Evolutionary conservation across 2,888 invertebrate genomes (phyloP), one percentile per base, ranked within the genome.

Genomic region (Stratiomys singularior): DNA sequence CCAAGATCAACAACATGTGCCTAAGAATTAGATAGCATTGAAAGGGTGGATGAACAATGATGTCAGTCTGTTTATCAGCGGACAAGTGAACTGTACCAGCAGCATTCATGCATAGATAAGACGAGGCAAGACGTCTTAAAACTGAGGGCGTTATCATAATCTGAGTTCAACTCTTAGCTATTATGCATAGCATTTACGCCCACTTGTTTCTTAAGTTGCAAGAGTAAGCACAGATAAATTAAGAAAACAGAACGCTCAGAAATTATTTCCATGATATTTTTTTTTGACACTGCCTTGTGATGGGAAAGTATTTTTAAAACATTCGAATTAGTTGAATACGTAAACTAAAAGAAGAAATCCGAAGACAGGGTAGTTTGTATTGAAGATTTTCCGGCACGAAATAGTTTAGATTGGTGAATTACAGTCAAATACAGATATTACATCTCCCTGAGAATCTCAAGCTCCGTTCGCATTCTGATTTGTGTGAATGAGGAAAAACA

Each of bases 171-270:
- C 18, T 13, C 5, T 13, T 47, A 25, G 18, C 1, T 3, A 21
- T 1, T 72, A 28, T 52, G 25, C 47, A 46, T 47, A 64, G 9
- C 9, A 37, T 37, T 27, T 28, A 66, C 76, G 76, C 76, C 76
- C 76, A 77, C 52, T 56, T 56, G 30, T 77, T 66, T 77, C 76
- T 77, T 77, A 77, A 77, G 76, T 67, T 47, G 27, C 30, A 52
- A 1, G n/a, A n/a, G n/a, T n/a, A n/a, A n/a, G n/a, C n/a, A 27
- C 9, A 64, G 74, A 74, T 72, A 72, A 72, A 9, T 30, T 58
- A 72, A 69, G 69, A 69, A 69, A 66, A 66, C 66, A 66, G 66
- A 66, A 37, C 66, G 37, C 21, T 52, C 1, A 52, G 7, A n/a
- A 52, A 9, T 37, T 3, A n/a, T n/a, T n/a, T n/a, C n/a, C n/a